Percentiles rank a stretch among this genome's conserved stretches.
These are phyloP conservation scores for Caenorhabditis sp. DNA, from an alignment of 2,888 invertebrate genomes.

Conservation along the genomic window DNA sequence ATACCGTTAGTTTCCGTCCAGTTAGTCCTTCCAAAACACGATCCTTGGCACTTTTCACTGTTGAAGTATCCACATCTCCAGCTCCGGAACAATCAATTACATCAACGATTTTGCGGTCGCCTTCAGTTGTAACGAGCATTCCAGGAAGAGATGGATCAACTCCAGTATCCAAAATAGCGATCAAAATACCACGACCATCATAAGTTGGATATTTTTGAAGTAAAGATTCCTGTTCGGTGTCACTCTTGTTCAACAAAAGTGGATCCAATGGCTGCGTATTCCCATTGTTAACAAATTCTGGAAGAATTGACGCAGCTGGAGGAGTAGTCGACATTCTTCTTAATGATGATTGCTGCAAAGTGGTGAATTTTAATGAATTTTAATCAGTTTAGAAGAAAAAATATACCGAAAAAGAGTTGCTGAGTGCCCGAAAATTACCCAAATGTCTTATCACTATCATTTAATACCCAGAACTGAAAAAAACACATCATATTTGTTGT, in stretches of 20 bases:
- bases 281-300: not conserved
- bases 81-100: constrained; percentile 93
- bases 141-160: constrained; percentile 95
- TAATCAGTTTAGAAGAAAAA: not conserved
- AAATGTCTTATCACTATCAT: constrained; percentile 38
- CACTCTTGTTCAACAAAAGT: constrained; percentile 28
- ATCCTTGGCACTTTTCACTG: constrained; percentile 77
- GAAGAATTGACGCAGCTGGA: constrained; percentile 5
- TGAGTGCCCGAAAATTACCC: not conserved
- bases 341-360: not conserved
- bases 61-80: constrained; percentile 92
- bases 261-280: constrained; percentile 29
- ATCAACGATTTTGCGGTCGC: constrained; percentile 90
- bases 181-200: constrained; percentile 88
- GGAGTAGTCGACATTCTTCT: constrained; percentile 25
- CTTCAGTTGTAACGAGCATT: constrained; percentile 87
- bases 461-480: constrained; percentile 3
- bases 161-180: constrained; percentile 96
- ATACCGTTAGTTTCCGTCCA: constrained; percentile 86
- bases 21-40: constrained; percentile 83
- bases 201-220: constrained; percentile 60
- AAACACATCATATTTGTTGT: not conserved
- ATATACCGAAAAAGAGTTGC: constrained; percentile 2
- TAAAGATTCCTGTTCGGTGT: constrained; percentile 51
- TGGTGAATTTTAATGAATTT: not conserved